Base-by-base conservation (phyloP, 2,797 vertebrate species). In the Rousettus madagascariensis region DNA sequence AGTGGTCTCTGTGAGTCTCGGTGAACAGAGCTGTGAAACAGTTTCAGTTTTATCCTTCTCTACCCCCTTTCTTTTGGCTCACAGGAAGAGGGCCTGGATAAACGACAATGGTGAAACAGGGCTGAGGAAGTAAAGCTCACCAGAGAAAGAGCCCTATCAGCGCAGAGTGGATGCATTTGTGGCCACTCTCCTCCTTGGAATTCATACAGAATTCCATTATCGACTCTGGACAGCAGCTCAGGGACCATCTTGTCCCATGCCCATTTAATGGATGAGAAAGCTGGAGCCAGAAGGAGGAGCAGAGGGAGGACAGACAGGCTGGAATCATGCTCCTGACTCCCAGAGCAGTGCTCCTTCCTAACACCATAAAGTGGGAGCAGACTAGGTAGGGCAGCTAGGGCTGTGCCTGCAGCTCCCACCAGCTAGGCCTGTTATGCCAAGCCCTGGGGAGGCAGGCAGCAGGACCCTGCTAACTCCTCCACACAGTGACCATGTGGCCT, bases 171-270 rank as follows among this genome's bases (percentile, higher is more conserved):
- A 95, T 94, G 87, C 96, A 95, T 96, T 96, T 97, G 92, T 57
- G 92, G 96, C 95, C 30, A 83, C 82, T 97, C 51, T 92, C 17
- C 77, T 96, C 92, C 74, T 95, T 97, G 97, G 96, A 97, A 96
- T 92, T 55, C 96, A 84, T 94, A 97, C 97, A 97, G 97, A 83
- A 95, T 95, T 79, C 97, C 97, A 97, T 97, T 96, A 97, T 46
- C 57, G 0, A 65, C 33, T 51, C 90, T 82, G 92, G 93, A 93
- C 55, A 90, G 90, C 84, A 94, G 85, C 90, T 96, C 92, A 78
- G 95, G 88, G 95, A 86, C 94, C 86, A 51, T 78, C 83, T 57
- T 61, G 46, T 93, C 86, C 90, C 66, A 82, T 91, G 51, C 69
- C 72, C 90, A 96, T 83, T 95, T n/a, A 69, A 95, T 80, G 95